These are phyloP conservation scores for Columba janthina DNA, from an alignment of 2,113 vertebrate genomes.

Conservation along the genomic window DNA sequence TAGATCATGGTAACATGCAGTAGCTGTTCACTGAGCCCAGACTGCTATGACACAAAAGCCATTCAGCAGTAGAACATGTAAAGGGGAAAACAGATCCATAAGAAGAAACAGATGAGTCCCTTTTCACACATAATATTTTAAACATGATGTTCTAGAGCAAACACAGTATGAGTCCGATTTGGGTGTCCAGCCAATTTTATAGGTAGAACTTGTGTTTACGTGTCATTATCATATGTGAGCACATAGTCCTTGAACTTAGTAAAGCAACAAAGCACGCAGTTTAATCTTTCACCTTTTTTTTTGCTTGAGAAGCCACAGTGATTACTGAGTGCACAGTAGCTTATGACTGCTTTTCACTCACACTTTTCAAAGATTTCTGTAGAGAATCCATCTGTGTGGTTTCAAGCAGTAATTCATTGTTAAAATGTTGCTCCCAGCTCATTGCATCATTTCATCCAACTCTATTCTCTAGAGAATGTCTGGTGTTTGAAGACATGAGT, in stretches of 20 bases:
- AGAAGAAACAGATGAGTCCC: not conserved
- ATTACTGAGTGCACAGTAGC: not conserved
- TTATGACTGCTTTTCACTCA: not conserved
- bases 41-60: not conserved
- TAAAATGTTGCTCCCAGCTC: not conserved
- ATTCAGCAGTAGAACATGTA: not conserved
- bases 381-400: not conserved
- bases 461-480: not conserved
- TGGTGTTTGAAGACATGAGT: not conserved
- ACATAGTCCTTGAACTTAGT: not conserved
- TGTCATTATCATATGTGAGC: not conserved
- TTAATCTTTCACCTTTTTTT: not conserved
- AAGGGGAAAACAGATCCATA: not conserved
- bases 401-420: not conserved
- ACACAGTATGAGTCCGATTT: not conserved
- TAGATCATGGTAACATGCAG: not conserved
- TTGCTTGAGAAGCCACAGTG: not conserved
- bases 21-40: not conserved
- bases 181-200: not conserved
- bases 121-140: not conserved
- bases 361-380: not conserved
- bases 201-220: not conserved
- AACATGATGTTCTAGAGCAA: not conserved
- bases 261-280: not conserved
- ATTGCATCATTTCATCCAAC: not conserved